phyloP scores from a whole-genome alignment of 2,888 invertebrate species.

The Pollenia angustigena region DNA sequence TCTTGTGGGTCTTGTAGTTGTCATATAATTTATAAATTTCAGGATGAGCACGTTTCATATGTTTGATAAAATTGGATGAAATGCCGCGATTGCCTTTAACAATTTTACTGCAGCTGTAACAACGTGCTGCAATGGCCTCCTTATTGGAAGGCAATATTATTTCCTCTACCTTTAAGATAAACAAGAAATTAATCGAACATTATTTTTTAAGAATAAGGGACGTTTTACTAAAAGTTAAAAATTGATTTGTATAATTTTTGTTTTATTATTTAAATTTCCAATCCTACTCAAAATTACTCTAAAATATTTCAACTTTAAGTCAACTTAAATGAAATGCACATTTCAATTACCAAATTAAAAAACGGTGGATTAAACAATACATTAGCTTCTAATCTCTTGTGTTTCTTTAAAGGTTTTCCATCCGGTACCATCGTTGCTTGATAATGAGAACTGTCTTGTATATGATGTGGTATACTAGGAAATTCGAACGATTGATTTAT shows the following conservation, averaged over 20 bases:
- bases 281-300: too few relatives aligned
- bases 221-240: too few relatives aligned
- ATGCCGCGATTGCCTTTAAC: slow-evolving; percentile 75
- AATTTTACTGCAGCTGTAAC: slow-evolving; percentile 73
- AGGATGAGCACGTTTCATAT: slow-evolving; percentile 75
- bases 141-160: slow-evolving; percentile 8
- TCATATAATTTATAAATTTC: slow-evolving; percentile 75
- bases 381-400: slow-evolving; percentile 69
- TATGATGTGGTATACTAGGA: background rate
- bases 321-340: too few relatives aligned
- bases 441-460: slow-evolving; percentile 4
- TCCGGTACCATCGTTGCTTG: slow-evolving; percentile 21
- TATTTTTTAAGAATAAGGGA: background rate
- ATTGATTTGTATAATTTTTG: too few relatives aligned
- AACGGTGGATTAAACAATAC: slow-evolving; percentile 75
- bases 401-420: slow-evolving; percentile 61
- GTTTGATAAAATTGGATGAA: slow-evolving; percentile 75
- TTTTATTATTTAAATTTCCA: too few relatives aligned
- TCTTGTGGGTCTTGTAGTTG: slow-evolving; percentile 55
- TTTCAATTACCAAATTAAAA: slow-evolving; percentile 73
- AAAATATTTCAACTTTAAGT: too few relatives aligned
- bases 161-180: slow-evolving; percentile 40
- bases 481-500: slow-evolving; percentile 13
- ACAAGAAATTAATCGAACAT: background rate
- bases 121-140: slow-evolving; percentile 67